Base-by-base conservation (phyloP, 2,888 invertebrate genomes). In the Neelides folsomi region DNA sequence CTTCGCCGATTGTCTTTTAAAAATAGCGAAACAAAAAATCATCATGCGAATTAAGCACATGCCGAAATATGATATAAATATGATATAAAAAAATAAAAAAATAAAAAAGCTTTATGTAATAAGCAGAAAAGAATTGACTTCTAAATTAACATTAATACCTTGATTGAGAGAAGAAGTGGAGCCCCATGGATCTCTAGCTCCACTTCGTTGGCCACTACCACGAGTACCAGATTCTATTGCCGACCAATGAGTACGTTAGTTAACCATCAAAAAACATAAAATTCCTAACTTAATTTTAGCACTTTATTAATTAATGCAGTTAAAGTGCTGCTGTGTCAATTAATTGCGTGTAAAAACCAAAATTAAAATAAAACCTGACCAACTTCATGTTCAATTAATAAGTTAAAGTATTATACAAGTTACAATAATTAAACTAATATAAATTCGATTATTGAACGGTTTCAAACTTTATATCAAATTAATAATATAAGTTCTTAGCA, bases 151-250 rank as follows among this genome's bases (percentile, higher is more conserved):
- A 16, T 42, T 47, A 46, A 50, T 65, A 66, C 66, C 66, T 63
- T 66, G 65, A 53, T 64, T 64, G 34, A 66, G 57, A 35, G 66
- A 66, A 13, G 62, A 60, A 44, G 64, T 65, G 34, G 66, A 66
- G 36, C 66, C 64, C 59, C 65, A 64, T 35, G 60, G 63, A 58
- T 61, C 63, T 54, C 63, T 56, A 35, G 47, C 49, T 50, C 48
- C 51, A 50, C 59, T 52, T 51, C 53, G 54, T 44, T 55, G 59
- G 45, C 56, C 53, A 55, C 60, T 52, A 48, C 57, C 59, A 46
- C 56, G 37, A 42, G 54, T 57, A 35, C 53, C 57, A 52, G 40
- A 35, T 53, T 49, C 46, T 53, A 34, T 35, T 27, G 42, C 41
- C 35, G 44, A 13, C 15, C 15, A 38, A 15, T 38, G 38, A 38